phyloP scores from a whole-genome alignment of 2,113 vertebrate genomes.

The Myiozetetes cayanensis region DNA sequence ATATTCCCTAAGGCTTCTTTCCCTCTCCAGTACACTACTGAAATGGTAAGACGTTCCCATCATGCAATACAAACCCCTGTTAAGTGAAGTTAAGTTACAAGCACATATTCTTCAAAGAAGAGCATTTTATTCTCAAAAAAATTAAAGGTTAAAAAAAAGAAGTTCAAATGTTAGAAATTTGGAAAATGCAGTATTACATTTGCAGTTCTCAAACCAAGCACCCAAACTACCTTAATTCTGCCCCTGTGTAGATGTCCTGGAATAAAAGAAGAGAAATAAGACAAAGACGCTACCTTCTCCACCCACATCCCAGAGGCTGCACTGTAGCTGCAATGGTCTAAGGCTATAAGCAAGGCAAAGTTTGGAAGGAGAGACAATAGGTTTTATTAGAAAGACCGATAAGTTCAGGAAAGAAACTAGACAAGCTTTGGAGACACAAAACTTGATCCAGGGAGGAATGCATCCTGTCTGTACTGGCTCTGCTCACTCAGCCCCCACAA shows the following conservation, averaged over 20 bases:
- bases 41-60: neutral
- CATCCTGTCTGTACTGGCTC: neutral
- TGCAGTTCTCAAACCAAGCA: conserved; percentile 54
- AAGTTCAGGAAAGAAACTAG: neutral
- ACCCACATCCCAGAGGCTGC: neutral
- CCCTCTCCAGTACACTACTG: neutral
- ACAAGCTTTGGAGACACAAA: neutral
- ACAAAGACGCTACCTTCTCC: conserved; percentile 12
- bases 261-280: conserved; percentile 44
- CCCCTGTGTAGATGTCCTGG: conserved; percentile 38
- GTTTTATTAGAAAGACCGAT: neutral
- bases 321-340: neutral
- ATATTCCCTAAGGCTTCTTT: neutral
- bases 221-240: conserved; percentile 67
- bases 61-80: conserved; percentile 49
- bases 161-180: conserved; percentile 21
- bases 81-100: conserved; percentile 50
- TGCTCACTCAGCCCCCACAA: neutral
- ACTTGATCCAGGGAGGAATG: neutral
- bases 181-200: neutral
- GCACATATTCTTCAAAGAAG: neutral
- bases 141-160: conserved; percentile 11
- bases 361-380: neutral
- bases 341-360: neutral
- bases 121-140: conserved; percentile 16